Percentiles rank a stretch among this genome's conserved stretches.
phyloP scores from a whole-genome alignment of 2,888 invertebrate genomes.

The Tenthredo mesomela region DNA sequence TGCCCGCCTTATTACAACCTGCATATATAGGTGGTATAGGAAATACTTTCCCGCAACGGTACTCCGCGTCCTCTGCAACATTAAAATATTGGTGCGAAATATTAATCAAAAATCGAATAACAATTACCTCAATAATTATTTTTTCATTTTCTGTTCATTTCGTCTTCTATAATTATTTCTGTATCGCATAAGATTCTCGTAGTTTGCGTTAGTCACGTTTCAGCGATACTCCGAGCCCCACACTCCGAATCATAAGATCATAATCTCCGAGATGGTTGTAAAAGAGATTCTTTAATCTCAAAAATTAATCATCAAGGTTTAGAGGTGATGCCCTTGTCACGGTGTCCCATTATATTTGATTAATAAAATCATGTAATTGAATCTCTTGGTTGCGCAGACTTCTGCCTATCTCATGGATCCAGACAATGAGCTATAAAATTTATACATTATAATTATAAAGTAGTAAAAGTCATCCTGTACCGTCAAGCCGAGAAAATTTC shows the following conservation, averaged over 20 bases:
- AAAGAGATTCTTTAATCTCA: constrained; percentile 4
- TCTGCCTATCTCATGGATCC: background rate
- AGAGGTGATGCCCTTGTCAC: constrained; percentile 20
- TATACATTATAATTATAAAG: background rate
- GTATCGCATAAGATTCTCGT: background rate
- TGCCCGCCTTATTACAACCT: background rate
- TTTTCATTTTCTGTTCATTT: background rate
- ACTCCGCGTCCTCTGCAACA: background rate
- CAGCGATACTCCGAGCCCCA: background rate
- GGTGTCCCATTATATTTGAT: constrained; percentile 9
- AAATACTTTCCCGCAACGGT: background rate
- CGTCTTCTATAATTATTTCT: no score
- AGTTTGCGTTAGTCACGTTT: background rate
- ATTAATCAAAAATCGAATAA: constrained; percentile 11
- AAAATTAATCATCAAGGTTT: constrained; percentile 15
- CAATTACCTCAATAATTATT: background rate
- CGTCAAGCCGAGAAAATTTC: background rate
- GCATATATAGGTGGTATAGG: background rate
- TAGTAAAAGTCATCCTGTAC: background rate
- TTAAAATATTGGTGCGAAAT: background rate
- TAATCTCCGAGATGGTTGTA: constrained; percentile 19
- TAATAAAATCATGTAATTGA: constrained; percentile 13
- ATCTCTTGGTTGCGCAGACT: background rate
- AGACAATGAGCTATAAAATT: background rate
- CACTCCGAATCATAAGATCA: background rate